These are phyloP conservation scores for Myotis yumanensis DNA, from an alignment of 2,113 vertebrate genomes.

Conservation along the genomic window DNA sequence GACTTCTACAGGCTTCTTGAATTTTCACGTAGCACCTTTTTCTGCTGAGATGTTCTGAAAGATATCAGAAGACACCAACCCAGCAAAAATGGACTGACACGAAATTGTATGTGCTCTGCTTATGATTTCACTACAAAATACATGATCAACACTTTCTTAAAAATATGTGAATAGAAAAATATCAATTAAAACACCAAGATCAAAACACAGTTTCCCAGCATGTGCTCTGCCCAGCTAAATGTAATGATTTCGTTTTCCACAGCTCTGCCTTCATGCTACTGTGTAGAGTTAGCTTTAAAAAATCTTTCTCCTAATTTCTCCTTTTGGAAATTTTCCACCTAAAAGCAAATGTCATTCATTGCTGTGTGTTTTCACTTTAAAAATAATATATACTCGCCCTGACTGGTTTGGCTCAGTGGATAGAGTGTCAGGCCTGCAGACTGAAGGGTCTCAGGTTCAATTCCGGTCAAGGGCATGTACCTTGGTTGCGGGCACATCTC, in stretches of 20 bases:
- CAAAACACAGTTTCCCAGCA: background rate
- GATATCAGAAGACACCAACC: background rate
- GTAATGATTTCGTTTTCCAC: background rate
- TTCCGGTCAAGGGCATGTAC: too few species aligned
- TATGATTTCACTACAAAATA: background rate
- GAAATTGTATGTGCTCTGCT: background rate
- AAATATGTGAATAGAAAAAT: background rate
- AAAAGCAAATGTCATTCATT: background rate
- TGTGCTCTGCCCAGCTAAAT: background rate
- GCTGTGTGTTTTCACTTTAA: background rate
- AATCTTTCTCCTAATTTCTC: background rate
- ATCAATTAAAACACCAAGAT: background rate
- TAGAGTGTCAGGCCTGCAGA: too few species aligned
- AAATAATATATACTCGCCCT: background rate
- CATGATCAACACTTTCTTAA: background rate
- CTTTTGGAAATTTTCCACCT: background rate
- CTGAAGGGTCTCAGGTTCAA: too few species aligned
- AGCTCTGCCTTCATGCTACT: background rate
- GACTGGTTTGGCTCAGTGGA: too few species aligned
- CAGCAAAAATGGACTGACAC: background rate
- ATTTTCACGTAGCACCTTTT: slow-evolving; percentile 36
- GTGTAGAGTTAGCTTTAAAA: background rate
- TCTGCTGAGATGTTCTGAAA: slow-evolving; percentile 2
- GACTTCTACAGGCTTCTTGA: background rate
- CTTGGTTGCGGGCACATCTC: too few species aligned